A percentile compares a stretch with the other conserved stretches of the same genome.
Conservation (phyloP, 2,113 vertebrate species). For the Calyptomena viridis region DNA sequence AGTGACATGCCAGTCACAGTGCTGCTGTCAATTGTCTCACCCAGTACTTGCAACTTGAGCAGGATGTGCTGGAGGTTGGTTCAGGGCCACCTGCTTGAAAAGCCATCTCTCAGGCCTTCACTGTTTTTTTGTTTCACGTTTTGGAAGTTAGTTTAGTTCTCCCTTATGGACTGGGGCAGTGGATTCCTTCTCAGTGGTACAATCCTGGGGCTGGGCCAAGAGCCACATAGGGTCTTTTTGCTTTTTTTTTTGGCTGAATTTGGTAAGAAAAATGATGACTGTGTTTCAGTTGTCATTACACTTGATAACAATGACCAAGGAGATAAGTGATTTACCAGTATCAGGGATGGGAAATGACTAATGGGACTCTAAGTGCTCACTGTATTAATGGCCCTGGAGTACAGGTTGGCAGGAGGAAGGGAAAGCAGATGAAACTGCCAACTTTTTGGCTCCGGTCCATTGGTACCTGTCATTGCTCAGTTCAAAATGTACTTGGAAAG, state of each 20-base stretch:
- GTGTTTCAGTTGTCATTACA: not conserved
- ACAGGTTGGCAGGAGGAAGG: slow-evolving; percentile 24
- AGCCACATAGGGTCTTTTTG: not conserved
- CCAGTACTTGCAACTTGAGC: not conserved
- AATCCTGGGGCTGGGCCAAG: not conserved
- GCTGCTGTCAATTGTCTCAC: not conserved
- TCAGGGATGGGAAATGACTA: slow-evolving; percentile 16
- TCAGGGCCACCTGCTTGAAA: not conserved
- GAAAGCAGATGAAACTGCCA: slow-evolving; percentile 35
- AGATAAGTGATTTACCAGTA: slow-evolving; percentile 2
- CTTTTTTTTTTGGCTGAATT: not conserved
- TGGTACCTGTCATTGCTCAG: slow-evolving; percentile 34
- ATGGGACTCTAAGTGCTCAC: not conserved
- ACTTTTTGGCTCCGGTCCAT: slow-evolving; percentile 17
- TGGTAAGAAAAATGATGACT: not conserved
- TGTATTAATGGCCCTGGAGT: slow-evolving; percentile 5
- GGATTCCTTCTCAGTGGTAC: not conserved
- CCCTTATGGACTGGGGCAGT: rapidly evolving
- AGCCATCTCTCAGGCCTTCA: not conserved
- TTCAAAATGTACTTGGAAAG: slow-evolving; percentile 57
- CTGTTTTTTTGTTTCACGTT: not conserved
- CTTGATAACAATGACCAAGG: not conserved
- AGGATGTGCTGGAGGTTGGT: not conserved
- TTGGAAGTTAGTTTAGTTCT: not conserved
- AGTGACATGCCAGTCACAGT: not conserved